Evolutionary conservation across 2,797 vertebrate species (phyloP).

Genomic region (Eleutherodactylus coqui): DNA sequence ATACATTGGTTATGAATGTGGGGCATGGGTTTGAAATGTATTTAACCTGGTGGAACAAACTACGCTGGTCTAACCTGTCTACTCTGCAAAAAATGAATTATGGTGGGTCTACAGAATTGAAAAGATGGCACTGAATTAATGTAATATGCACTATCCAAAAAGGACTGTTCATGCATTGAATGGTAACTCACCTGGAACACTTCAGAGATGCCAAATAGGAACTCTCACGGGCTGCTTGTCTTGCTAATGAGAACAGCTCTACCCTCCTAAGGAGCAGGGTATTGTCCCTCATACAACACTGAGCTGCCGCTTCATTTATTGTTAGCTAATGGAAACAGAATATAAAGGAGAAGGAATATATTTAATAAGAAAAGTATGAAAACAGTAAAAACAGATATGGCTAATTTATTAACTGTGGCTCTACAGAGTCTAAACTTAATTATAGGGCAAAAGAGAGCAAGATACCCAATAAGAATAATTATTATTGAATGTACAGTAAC

Average conservation of each 20-base stretch:
- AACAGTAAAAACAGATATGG: background rate
- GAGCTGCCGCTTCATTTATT: constrained; percentile 96
- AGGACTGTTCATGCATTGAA: background rate
- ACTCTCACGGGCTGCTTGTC: constrained; percentile 94
- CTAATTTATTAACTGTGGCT: background rate
- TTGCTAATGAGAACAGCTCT: constrained; percentile 93
- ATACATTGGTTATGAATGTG: too few species aligned
- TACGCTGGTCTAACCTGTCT: too few species aligned
- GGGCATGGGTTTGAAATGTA: too few species aligned
- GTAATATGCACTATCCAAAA: background rate
- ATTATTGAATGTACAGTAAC: too few species aligned
- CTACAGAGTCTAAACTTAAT: background rate
- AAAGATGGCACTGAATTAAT: background rate
- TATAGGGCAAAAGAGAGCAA: background rate
- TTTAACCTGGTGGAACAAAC: too few species aligned
- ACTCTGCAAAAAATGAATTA: background rate
- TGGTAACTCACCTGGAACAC: constrained; percentile 83
- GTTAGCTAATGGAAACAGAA: constrained; percentile 81
- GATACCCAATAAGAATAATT: background rate
- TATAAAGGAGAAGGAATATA: constrained; percentile 2
- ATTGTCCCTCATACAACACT: constrained; percentile 95
- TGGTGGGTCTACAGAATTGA: background rate
- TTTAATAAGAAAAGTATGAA: background rate
- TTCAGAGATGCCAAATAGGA: constrained; percentile 93
- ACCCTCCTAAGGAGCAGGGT: constrained; percentile 90